Conservation (phyloP, 2,888 invertebrate species). For the Esperia sulphurella region DNA sequence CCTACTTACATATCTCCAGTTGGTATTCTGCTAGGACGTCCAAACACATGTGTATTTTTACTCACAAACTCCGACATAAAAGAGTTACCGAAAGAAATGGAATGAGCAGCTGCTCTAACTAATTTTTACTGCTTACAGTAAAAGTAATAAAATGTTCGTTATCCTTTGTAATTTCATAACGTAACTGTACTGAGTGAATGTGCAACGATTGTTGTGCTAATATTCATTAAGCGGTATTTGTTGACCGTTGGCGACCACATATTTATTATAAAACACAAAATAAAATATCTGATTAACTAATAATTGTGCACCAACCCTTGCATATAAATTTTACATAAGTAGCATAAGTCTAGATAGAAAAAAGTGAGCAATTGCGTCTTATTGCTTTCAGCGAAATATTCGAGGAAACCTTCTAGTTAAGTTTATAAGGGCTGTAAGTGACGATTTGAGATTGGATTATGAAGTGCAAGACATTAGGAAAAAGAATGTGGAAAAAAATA, state of each 20-base stretch:
- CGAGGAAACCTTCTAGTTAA: too few species aligned
- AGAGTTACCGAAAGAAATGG: slow-evolving; percentile 43
- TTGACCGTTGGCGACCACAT: not conserved
- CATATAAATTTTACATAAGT: too few species aligned
- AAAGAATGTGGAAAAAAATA: too few species aligned
- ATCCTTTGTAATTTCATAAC: slow-evolving; percentile 18
- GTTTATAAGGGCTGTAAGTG: too few species aligned
- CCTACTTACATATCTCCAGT: slow-evolving; percentile 37
- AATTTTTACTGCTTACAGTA: slow-evolving; percentile 22
- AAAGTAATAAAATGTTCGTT: slow-evolving; percentile 17
- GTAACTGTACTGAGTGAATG: slow-evolving; percentile 6
- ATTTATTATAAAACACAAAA: not conserved
- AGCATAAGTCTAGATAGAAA: too few species aligned
- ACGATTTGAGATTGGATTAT: too few species aligned
- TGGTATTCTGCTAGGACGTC: slow-evolving; percentile 29
- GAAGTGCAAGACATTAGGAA: too few species aligned
- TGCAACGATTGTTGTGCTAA: slow-evolving; percentile 4
- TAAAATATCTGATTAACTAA: too few species aligned
- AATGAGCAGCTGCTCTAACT: slow-evolving; percentile 42
- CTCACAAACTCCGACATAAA: slow-evolving; percentile 45
- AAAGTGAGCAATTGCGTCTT: too few species aligned
- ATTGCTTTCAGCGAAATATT: too few species aligned
- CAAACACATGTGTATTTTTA: slow-evolving; percentile 55
- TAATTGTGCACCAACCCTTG: too few species aligned
- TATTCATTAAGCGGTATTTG: slow-evolving; percentile 4